These are phyloP conservation scores for Corella eumyota DNA, from an alignment of 23 tunicate species.

Conservation along the genomic window DNA sequence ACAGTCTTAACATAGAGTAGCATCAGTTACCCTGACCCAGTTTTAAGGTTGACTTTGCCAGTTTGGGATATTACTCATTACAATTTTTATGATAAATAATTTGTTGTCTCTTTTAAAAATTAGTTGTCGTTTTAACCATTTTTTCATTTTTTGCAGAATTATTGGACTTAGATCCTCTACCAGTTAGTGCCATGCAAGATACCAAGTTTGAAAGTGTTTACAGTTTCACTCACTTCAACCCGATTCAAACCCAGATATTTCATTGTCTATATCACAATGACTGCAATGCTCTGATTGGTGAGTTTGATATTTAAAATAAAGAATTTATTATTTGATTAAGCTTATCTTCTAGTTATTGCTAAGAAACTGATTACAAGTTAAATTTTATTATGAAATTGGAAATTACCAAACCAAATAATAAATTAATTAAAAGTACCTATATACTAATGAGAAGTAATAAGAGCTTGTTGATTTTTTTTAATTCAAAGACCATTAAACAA, in stretches of 20 bases:
- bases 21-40: no score
- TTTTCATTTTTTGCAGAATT: constrained; percentile 65
- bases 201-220: constrained; percentile 54
- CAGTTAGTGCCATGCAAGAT: constrained; percentile 70
- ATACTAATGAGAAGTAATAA: no score
- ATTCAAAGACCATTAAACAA: no score
- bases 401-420: background rate
- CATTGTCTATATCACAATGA: constrained; percentile 93
- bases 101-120: no score
- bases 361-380: background rate
- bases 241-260: constrained; percentile 96
- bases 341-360: background rate
- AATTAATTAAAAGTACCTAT: no score
- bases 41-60: no score
- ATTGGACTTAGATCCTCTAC: constrained; percentile 90
- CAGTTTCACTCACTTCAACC: constrained; percentile 98
- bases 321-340: background rate
- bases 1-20: no score
- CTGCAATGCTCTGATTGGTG: constrained; percentile 75
- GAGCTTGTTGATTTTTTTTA: no score
- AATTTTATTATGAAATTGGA: background rate
- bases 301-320: background rate
- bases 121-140: no score
- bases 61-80: no score
- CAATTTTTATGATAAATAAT: no score